Evolutionary conservation across 2,888 invertebrate species (phyloP).

Genomic region (Ectemnius cavifrons): DNA sequence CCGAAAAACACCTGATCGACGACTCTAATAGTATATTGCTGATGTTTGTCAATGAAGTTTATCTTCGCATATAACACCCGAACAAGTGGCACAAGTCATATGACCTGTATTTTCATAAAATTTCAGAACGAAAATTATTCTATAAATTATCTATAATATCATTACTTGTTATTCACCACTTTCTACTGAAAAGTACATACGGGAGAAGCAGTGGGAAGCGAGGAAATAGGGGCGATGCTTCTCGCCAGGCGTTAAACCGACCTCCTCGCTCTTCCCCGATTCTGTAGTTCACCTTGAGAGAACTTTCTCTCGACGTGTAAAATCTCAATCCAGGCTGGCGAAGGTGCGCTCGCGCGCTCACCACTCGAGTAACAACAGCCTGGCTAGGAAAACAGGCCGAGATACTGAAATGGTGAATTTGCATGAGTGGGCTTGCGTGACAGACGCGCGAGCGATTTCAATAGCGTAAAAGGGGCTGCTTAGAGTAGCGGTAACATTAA

Average conservation of each 20-base stretch:
- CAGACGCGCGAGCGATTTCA: slow-evolving; percentile 2
- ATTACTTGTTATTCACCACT: too few relatives aligned
- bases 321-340: slow-evolving; percentile 17
- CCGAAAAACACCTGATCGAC: neutral
- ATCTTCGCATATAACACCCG: too few relatives aligned
- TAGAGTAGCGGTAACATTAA: neutral
- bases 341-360: neutral
- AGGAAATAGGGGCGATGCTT: slow-evolving; percentile 7
- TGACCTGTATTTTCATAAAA: too few relatives aligned
- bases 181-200: too few relatives aligned
- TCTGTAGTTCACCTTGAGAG: slow-evolving; percentile 40
- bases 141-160: too few relatives aligned
- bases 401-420: neutral
- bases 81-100: too few relatives aligned
- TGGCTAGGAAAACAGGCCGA: neutral
- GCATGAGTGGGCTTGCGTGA: neutral
- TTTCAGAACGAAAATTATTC: too few relatives aligned
- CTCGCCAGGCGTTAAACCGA: neutral
- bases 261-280: slow-evolving; percentile 23
- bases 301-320: slow-evolving; percentile 40
- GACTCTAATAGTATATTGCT: too few relatives aligned
- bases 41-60: too few relatives aligned
- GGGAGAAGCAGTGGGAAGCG: too few relatives aligned
- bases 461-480: slow-evolving; percentile 2
- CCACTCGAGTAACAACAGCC: neutral